phyloP scores from a whole-genome alignment of 2,888 invertebrate genomes.

The Timema cristinae region DNA sequence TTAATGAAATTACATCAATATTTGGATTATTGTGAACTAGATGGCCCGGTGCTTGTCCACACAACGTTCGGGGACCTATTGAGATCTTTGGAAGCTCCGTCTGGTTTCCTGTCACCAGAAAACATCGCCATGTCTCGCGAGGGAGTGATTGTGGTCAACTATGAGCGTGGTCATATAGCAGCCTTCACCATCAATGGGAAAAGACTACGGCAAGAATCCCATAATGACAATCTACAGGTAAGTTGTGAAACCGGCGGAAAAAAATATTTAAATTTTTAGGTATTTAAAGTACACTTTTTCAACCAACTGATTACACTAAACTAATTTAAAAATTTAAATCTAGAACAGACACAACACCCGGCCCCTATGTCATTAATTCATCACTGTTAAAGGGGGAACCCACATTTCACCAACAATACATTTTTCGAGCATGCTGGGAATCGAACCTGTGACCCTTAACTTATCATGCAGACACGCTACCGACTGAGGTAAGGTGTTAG shows the following conservation, averaged over 20 bases:
- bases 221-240: conserved; percentile 93
- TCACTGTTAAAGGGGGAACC: too few relatives aligned
- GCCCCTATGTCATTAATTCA: too few relatives aligned
- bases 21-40: conserved; percentile 48
- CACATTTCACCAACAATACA: too few relatives aligned
- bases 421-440: too few relatives aligned
- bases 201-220: conserved; percentile 81
- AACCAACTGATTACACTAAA: too few relatives aligned
- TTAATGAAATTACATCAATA: not conserved
- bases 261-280: too few relatives aligned
- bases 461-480: too few relatives aligned
- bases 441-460: too few relatives aligned
- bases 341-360: too few relatives aligned
- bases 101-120: conserved; percentile 70
- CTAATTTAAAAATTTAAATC: too few relatives aligned
- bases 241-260: conserved; percentile 29
- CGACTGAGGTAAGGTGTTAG: too few relatives aligned
- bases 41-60: conserved; percentile 94
- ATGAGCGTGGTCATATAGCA: conserved; percentile 86
- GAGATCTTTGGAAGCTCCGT: conserved; percentile 81
- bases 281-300: too few relatives aligned
- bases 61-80: conserved; percentile 96
- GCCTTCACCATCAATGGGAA: conserved; percentile 94
- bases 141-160: conserved; percentile 92
- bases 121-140: conserved; percentile 93